These are phyloP conservation scores for Asarcornis scutulata DNA, from an alignment of 2,113 vertebrate genomes.

Conservation along the genomic window DNA sequence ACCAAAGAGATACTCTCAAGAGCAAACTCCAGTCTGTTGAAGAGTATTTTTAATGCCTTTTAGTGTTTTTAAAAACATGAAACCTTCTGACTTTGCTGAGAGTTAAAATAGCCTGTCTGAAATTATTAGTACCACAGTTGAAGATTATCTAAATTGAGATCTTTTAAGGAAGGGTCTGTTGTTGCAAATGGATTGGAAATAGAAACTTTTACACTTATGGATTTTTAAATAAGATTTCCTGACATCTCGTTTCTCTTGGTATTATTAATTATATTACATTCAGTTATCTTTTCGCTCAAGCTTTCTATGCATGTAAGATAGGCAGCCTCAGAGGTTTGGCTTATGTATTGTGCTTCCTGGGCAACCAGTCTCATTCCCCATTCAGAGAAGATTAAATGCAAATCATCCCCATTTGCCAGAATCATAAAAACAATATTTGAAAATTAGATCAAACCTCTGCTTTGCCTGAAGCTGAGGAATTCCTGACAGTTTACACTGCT, in stretches of 20 bases:
- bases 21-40: not conserved
- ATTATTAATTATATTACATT: not conserved
- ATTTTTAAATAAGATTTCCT: not conserved
- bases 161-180: not conserved
- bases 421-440: not conserved
- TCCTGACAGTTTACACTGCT: not conserved
- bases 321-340: not conserved
- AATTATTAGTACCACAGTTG: not conserved
- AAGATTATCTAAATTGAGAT: not conserved
- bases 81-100: accelerated
- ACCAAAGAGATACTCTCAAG: not conserved
- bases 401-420: not conserved
- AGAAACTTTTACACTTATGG: not conserved
- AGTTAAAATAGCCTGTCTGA: not conserved
- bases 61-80: not conserved
- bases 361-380: not conserved
- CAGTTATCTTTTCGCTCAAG: not conserved
- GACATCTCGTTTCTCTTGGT: not conserved
- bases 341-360: not conserved
- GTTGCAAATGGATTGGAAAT: not conserved
- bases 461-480: not conserved
- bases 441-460: not conserved
- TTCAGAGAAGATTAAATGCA: not conserved
- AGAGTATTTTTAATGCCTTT: not conserved
- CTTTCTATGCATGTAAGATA: not conserved